These are phyloP conservation scores for Enteromius treurensis DNA, from an alignment of 2,797 vertebrate genomes.

Conservation along the genomic window DNA sequence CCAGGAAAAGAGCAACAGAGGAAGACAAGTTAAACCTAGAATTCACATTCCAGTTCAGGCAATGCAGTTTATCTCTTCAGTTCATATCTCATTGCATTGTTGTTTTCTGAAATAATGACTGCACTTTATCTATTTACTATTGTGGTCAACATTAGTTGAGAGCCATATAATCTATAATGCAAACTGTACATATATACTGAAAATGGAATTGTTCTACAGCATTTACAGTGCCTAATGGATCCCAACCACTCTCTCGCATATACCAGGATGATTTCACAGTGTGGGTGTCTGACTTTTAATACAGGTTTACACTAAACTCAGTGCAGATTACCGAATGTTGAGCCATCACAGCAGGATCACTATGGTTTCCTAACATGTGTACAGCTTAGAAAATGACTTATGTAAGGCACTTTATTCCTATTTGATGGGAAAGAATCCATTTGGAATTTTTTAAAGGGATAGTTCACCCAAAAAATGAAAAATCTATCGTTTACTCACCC, in stretches of 20 bases:
- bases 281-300: background rate
- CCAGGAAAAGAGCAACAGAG: background rate
- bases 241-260: background rate
- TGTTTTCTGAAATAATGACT: background rate
- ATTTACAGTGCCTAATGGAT: conserved; percentile 16
- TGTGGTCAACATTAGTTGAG: background rate
- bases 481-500: background rate
- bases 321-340: background rate
- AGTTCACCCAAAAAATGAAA: background rate
- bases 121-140: conserved; percentile 31
- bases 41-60: conserved; percentile 21
- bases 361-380: background rate
- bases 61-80: background rate
- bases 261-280: background rate
- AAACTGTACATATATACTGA: conserved; percentile 35
- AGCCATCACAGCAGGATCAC: background rate
- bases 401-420: conserved; percentile 33
- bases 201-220: background rate
- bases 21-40: background rate
- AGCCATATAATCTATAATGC: conserved; percentile 16
- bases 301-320: background rate
- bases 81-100: background rate
- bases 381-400: background rate
- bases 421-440: background rate
- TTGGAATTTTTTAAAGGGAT: background rate